A percentile compares a stretch with the other conserved stretches of the same genome.
Evolutionary conservation across 2,888 invertebrate species (phyloP).

Genomic region (Archaeoteleia sp.): DNA sequence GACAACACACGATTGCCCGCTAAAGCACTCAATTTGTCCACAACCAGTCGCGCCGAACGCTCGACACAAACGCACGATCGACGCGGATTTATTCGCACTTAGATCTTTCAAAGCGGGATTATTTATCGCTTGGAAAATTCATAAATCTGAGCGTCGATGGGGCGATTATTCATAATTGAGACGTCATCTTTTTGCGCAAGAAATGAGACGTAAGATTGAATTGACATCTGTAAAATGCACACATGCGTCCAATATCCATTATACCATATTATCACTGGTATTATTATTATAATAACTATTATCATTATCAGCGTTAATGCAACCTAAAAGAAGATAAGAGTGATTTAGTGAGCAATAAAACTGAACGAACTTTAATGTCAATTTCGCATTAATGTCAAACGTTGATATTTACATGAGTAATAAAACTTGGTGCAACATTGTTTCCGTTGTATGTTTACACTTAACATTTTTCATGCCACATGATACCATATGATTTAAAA

Average conservation of each 20-base stretch:
- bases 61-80: background rate
- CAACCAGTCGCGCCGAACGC: background rate
- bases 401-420: conserved; percentile 31
- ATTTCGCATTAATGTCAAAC: conserved; percentile 34
- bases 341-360: conserved; percentile 41
- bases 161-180: conserved; percentile 1
- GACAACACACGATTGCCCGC: too few relatives aligned
- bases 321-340: conserved; percentile 18
- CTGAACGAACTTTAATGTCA: conserved; percentile 30
- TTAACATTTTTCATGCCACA: too few relatives aligned
- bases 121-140: background rate
- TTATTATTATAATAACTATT: conserved; percentile 11
- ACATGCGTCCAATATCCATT: background rate
- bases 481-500: background rate
- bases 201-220: background rate
- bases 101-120: too few relatives aligned
- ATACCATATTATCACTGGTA: background rate
- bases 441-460: background rate
- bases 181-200: background rate
- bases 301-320: conserved; percentile 24
- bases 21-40: too few relatives aligned
- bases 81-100: too few relatives aligned
- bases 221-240: conserved; percentile 1
- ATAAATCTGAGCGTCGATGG: conserved; percentile 3
- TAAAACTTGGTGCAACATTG: conserved; percentile 13